Conservation (phyloP, 2,797 vertebrate species). For the Helarctos malayanus region DNA sequence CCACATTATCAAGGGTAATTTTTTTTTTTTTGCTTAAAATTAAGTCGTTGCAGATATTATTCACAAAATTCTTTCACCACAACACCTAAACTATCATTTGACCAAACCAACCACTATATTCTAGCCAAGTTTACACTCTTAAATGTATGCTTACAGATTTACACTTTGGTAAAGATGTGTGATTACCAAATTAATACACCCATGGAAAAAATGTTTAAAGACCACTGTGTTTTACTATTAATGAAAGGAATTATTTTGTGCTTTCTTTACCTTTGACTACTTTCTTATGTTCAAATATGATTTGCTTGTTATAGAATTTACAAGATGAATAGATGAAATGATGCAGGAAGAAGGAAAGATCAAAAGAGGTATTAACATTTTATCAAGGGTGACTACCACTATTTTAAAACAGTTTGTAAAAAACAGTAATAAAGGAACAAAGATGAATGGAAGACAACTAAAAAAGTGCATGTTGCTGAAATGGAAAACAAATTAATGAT, state of each 20-base stretch:
- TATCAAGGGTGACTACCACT: neutral
- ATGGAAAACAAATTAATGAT: neutral
- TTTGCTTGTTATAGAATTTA: neutral
- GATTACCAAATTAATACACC: neutral
- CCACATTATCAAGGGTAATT: neutral
- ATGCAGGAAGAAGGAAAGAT: neutral
- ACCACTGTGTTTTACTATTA: neutral
- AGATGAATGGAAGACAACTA: neutral
- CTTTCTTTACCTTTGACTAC: neutral
- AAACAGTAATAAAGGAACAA: neutral
- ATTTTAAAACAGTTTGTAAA: conserved; percentile 47
- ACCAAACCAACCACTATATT: neutral
- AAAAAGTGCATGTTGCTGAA: neutral
- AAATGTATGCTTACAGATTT: neutral
- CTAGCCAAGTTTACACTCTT: neutral
- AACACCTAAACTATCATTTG: neutral
- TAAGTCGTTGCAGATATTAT: neutral
- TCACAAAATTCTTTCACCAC: neutral
- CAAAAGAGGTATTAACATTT: neutral
- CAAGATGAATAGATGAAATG: neutral
- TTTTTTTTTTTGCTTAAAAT: neutral
- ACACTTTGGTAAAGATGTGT: neutral
- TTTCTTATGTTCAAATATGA: neutral
- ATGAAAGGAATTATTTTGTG: neutral
- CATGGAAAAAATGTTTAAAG: neutral